Evolutionary conservation across 2,797 vertebrate genomes (phyloP).

Genomic region (Sylvia borin): DNA sequence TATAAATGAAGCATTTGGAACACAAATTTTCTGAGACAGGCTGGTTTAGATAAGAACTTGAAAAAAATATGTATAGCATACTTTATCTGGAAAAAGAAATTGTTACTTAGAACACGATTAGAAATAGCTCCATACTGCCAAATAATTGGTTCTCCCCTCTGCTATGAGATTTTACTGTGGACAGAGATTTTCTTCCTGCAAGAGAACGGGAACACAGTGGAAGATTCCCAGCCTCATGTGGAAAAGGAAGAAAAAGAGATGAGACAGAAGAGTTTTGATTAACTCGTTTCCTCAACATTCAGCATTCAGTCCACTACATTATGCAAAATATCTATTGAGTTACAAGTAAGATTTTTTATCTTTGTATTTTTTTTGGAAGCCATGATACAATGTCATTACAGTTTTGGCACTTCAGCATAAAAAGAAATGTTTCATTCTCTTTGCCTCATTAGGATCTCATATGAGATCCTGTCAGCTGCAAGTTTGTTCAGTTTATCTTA

Average conservation of each 20-base stretch:
- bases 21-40: neutral
- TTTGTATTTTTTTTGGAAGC: neutral
- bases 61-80: neutral
- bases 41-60: neutral
- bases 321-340: neutral
- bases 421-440: neutral
- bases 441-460: conserved; percentile 18
- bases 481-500: conserved; percentile 14
- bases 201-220: neutral
- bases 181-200: neutral
- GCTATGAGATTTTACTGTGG: neutral
- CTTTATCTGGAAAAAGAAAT: neutral
- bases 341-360: neutral
- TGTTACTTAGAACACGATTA: neutral
- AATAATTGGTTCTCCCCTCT: neutral
- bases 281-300: neutral
- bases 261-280: neutral
- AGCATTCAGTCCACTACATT: neutral
- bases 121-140: neutral
- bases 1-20: neutral
- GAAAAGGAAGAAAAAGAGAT: neutral
- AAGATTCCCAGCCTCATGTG: neutral
- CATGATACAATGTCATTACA: neutral
- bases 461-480: neutral
- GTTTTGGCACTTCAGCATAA: neutral